phyloP scores from a whole-genome alignment of 2,888 invertebrate genomes.

The Phymatocera aterrima region DNA sequence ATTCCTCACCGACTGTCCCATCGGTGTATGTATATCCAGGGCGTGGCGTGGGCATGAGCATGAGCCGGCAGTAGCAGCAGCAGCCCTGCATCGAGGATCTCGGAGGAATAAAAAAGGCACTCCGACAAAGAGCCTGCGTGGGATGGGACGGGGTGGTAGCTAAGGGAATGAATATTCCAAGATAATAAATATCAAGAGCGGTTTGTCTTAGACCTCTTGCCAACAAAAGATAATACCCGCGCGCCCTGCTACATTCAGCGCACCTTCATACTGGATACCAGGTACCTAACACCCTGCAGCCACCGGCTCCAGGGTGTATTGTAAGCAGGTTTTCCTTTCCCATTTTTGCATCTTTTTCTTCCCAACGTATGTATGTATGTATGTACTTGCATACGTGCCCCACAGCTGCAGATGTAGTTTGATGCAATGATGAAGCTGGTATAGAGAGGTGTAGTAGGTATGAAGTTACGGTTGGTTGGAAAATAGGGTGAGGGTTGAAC shows the following conservation, averaged over 20 bases:
- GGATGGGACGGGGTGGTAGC: background rate
- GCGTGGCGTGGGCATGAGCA: background rate
- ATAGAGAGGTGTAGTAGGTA: background rate
- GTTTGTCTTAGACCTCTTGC: background rate
- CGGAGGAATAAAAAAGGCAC: background rate
- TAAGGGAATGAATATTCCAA: constrained; percentile 30
- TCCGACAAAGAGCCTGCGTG: constrained; percentile 9
- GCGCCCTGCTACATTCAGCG: too few relatives aligned
- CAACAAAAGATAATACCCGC: constrained; percentile 33
- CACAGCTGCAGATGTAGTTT: constrained; percentile 35
- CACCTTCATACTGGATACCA: too few relatives aligned
- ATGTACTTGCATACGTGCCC: too few relatives aligned
- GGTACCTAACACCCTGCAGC: too few relatives aligned
- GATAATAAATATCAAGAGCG: constrained; percentile 37
- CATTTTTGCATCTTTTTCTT: background rate
- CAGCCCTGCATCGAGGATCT: background rate
- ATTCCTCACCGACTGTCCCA: background rate
- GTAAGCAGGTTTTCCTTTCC: background rate
- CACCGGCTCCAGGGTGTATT: constrained; percentile 5
- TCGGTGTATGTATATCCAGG: background rate
- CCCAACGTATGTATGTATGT: too few relatives aligned
- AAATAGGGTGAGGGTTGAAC: constrained; percentile 39
- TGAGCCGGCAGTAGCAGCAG: too few relatives aligned
- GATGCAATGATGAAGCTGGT: constrained; percentile 18
- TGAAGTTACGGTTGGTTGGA: background rate